Percentiles rank a stretch among this genome's conserved stretches.
Evolutionary conservation across 2,797 vertebrate genomes (phyloP).

Genomic region (Danio choprae): DNA sequence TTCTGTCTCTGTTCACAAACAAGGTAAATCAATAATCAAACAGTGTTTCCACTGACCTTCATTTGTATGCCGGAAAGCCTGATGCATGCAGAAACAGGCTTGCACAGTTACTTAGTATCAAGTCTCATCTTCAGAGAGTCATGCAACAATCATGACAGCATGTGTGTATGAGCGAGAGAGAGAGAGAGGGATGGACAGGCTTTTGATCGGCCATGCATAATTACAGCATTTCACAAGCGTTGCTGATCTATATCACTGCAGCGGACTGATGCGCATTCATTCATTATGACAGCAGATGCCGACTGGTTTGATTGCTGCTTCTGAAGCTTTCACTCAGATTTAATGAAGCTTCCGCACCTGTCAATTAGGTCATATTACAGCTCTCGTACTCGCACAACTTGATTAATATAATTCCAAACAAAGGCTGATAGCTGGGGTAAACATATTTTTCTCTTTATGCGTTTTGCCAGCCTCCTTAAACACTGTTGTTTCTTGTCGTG

Average conservation of each 20-base stretch:
- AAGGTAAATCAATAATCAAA: constrained; percentile 53
- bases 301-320: constrained; percentile 39
- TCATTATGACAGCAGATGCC: constrained; percentile 53
- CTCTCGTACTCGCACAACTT: constrained; percentile 36
- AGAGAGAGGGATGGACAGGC: constrained; percentile 37
- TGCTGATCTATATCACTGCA: constrained; percentile 44
- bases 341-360: constrained; percentile 52
- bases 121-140: constrained; percentile 52
- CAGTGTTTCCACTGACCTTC: constrained; percentile 34
- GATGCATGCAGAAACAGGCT: constrained; percentile 51
- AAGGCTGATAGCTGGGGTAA: constrained; percentile 40
- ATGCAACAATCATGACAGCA: constrained; percentile 54
- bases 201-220: constrained; percentile 53
- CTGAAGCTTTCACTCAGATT: constrained; percentile 55
- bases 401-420: constrained; percentile 48
- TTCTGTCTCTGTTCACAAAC: constrained; percentile 35
- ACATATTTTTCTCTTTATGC: constrained; percentile 19
- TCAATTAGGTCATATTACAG: constrained; percentile 45
- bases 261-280: constrained; percentile 34
- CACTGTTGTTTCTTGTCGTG: neutral
- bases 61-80: constrained; percentile 45
- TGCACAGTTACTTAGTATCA: constrained; percentile 51
- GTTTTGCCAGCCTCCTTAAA: constrained; percentile 4
- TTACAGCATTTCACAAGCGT: constrained; percentile 55
- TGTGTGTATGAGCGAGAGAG: constrained; percentile 15